Evolutionary conservation across 2,113 vertebrate genomes (phyloP).

Genomic region (Cebus imitator): DNA sequence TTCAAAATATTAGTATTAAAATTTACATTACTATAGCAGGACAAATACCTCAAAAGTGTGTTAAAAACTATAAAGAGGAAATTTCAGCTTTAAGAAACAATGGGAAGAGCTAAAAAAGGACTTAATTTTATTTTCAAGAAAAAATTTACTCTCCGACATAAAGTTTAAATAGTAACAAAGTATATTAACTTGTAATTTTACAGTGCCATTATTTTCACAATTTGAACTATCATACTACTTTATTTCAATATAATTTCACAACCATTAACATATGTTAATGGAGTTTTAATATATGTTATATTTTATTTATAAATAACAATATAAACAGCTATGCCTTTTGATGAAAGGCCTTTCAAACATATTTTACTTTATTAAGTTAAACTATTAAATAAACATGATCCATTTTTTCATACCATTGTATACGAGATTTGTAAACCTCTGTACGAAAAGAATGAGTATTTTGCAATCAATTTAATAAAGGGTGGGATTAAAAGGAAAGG

Average conservation of each 20-base stretch:
- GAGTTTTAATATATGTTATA: neutral
- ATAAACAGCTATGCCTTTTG: neutral
- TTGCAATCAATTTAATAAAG: neutral
- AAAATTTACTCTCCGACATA: neutral
- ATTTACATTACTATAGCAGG: neutral
- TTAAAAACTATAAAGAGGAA: neutral
- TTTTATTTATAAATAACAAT: constrained; percentile 13
- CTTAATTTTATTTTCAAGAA: neutral
- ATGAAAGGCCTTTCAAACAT: neutral
- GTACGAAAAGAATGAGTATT: neutral
- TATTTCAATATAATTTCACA: neutral
- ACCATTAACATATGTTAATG: neutral
- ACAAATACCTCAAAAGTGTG: neutral
- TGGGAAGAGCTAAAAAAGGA: neutral
- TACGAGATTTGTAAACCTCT: neutral
- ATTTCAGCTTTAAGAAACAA: neutral
- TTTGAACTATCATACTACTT: neutral
- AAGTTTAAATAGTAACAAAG: neutral
- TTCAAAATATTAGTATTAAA: neutral
- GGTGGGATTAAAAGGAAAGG: neutral
- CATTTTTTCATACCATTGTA: neutral
- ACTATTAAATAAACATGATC: neutral
- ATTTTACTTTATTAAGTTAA: constrained; percentile 21
- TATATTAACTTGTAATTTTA: neutral
- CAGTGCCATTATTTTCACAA: neutral